Evolutionary conservation across 2,113 vertebrate species (phyloP).

Genomic region (Uria aalge): DNA sequence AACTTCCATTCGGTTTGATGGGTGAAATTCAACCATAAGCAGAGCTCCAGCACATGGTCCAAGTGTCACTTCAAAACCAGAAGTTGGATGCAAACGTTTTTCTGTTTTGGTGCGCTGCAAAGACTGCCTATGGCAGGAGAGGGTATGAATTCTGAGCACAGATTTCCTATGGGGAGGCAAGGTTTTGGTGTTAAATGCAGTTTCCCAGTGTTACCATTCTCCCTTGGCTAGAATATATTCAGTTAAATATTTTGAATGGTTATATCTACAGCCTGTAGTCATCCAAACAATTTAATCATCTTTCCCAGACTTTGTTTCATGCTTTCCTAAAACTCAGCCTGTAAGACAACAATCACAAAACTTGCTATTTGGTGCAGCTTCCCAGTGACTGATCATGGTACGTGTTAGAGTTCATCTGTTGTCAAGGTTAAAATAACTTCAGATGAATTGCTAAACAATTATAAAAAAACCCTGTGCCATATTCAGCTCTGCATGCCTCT

Average conservation of each 20-base stretch:
- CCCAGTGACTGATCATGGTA: not conserved
- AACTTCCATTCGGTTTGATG: not conserved
- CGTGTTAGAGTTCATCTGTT: constrained; percentile 36
- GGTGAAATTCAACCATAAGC: not conserved
- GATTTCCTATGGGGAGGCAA: not conserved
- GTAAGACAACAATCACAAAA: not conserved
- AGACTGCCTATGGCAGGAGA: not conserved
- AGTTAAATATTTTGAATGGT: not conserved
- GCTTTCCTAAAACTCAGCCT: not conserved
- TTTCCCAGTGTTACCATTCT: not conserved
- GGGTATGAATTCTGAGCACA: not conserved
- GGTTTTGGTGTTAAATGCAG: not conserved
- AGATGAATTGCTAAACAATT: constrained; percentile 71
- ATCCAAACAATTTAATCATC: not conserved
- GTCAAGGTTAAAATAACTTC: constrained; percentile 76
- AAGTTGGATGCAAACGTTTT: not conserved
- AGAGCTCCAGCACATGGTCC: constrained; percentile 44
- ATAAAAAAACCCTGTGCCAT: constrained; percentile 33
- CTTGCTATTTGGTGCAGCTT: not conserved
- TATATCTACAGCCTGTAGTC: not conserved
- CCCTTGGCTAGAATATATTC: not conserved
- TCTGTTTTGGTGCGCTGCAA: not conserved
- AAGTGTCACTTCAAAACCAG: not conserved
- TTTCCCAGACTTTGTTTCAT: not conserved
- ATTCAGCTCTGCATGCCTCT: constrained; percentile 20